Conservation (phyloP, 2,113 vertebrate genomes). For the Gambusia holbrooki region DNA sequence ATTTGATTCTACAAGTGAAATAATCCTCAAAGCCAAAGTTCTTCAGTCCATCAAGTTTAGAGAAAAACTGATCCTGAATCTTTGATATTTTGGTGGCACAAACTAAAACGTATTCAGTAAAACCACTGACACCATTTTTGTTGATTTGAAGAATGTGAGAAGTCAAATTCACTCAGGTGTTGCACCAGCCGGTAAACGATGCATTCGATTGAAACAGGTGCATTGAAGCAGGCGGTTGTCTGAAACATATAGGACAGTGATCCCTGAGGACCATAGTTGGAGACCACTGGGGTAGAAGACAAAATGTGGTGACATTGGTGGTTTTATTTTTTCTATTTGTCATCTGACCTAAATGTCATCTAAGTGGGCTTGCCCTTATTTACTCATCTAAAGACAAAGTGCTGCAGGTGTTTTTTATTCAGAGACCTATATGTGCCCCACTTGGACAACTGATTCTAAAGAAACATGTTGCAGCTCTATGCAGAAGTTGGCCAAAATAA, state of each 20-base stretch:
- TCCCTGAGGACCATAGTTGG: background rate
- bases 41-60: background rate
- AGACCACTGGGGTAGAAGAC: background rate
- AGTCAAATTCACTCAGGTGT: background rate
- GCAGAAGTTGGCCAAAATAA: too few relatives aligned
- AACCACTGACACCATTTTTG: background rate
- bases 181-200: background rate
- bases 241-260: background rate
- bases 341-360: background rate
- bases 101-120: background rate
- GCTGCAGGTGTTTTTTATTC: background rate
- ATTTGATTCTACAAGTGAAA: background rate
- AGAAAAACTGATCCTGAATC: too few relatives aligned
- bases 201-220: background rate
- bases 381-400: slow-evolving; percentile 3
- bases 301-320: background rate
- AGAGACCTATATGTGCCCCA: background rate
- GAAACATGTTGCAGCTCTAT: background rate
- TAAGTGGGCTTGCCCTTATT: background rate
- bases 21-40: background rate
- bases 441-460: background rate
- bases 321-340: background rate
- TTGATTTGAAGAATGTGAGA: background rate
- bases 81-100: background rate
- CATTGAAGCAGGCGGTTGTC: background rate